These are phyloP conservation scores for Budorcas taxicolor DNA, from an alignment of 2,113 vertebrate genomes.

Conservation along the genomic window DNA sequence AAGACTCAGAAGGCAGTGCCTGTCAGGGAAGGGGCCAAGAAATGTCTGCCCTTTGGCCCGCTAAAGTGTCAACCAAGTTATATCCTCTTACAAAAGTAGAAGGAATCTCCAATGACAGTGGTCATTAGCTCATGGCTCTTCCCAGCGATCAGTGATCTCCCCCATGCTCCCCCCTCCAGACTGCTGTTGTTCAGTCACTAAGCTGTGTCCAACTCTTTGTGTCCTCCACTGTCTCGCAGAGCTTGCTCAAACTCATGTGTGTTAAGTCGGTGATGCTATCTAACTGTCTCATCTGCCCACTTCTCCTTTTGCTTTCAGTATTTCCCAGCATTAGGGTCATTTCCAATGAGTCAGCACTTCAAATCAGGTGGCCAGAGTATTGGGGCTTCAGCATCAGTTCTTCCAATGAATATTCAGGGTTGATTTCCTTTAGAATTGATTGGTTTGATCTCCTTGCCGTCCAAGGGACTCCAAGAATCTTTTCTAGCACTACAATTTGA, in stretches of 20 bases:
- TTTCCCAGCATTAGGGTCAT: background rate
- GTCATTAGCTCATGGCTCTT: background rate
- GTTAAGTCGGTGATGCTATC: background rate
- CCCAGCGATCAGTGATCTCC: fast-evolving
- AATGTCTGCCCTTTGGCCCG: background rate
- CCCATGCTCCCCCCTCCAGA: too few species aligned
- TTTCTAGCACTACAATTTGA: background rate
- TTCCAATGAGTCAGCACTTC: background rate
- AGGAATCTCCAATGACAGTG: background rate
- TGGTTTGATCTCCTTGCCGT: background rate
- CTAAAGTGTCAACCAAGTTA: background rate
- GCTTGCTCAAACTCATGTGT: background rate
- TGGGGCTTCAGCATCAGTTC: background rate
- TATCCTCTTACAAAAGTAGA: background rate
- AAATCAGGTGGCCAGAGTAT: background rate
- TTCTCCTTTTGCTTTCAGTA: background rate
- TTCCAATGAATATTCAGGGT: background rate
- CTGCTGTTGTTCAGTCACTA: background rate
- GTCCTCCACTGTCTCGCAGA: background rate
- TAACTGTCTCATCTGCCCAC: background rate
- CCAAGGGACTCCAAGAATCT: background rate
- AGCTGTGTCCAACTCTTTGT: background rate
- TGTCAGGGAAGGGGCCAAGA: background rate
- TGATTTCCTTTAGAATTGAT: background rate
- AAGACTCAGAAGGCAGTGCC: background rate